Conservation (phyloP, 1,140 invertebrate genomes). For the Neuroterus valhalla region DNA sequence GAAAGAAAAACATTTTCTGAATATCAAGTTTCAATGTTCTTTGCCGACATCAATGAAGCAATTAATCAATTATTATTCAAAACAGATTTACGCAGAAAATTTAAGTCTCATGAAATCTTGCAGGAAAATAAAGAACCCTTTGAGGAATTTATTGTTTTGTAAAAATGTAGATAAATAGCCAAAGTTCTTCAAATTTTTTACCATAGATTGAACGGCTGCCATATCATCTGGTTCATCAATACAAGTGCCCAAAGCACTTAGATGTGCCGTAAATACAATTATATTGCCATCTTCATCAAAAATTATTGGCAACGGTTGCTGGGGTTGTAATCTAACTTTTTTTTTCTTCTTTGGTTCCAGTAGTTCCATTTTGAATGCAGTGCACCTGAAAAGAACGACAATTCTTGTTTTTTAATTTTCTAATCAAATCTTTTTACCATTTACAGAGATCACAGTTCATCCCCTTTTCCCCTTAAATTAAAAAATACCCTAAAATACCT, state of each 20-base stretch:
- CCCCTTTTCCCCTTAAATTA: too few relatives aligned
- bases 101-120: too few relatives aligned
- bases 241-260: constrained; percentile 80
- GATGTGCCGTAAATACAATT: constrained; percentile 77
- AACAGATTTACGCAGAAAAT: too few relatives aligned
- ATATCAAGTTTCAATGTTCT: too few relatives aligned
- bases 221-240: constrained; percentile 79
- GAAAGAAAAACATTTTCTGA: too few relatives aligned
- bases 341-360: constrained; percentile 70
- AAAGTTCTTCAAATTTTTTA: constrained; percentile 47
- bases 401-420: too few relatives aligned
- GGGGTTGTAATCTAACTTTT: constrained; percentile 58
- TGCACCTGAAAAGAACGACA: neutral
- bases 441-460: too few relatives aligned
- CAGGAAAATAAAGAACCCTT: too few relatives aligned
- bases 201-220: constrained; percentile 79
- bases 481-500: too few relatives aligned
- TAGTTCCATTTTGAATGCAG: constrained; percentile 69
- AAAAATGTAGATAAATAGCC: neutral
- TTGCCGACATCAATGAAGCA: too few relatives aligned
- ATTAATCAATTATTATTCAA: too few relatives aligned
- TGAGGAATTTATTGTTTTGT: neutral
- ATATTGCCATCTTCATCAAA: constrained; percentile 71
- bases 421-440: too few relatives aligned
- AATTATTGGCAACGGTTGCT: constrained; percentile 73